Evolutionary conservation across 2,113 vertebrate species (phyloP).

Genomic region (Mystacornis crossleyi): DNA sequence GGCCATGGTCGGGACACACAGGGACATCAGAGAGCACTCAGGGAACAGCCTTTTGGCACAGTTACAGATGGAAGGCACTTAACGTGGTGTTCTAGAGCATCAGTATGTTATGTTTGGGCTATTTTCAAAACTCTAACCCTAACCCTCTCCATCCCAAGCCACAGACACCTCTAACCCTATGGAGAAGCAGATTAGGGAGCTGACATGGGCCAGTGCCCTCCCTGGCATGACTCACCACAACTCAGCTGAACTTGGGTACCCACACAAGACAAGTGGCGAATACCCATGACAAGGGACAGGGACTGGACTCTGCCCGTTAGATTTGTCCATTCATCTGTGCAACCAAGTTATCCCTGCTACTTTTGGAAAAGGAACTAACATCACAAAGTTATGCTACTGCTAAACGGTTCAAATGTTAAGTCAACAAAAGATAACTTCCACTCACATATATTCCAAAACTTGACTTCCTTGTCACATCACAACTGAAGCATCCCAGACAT

Average conservation of each 20-base stretch:
- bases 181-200: background rate
- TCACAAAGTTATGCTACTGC: background rate
- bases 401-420: background rate
- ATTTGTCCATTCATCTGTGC: background rate
- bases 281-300: rapidly evolving
- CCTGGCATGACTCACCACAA: rapidly evolving
- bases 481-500: background rate
- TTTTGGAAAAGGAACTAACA: background rate
- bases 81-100: background rate
- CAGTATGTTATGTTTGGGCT: background rate
- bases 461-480: background rate
- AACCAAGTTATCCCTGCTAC: background rate
- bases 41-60: background rate
- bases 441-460: background rate
- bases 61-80: background rate
- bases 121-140: background rate
- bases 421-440: background rate
- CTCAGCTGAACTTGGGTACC: background rate
- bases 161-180: background rate
- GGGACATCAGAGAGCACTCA: background rate
- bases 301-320: background rate
- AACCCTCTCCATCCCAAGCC: background rate
- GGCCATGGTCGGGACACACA: background rate
- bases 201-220: background rate
- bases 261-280: background rate